Evolutionary conservation across 2,113 vertebrate genomes (phyloP).

Genomic region (Glareola pratincola): DNA sequence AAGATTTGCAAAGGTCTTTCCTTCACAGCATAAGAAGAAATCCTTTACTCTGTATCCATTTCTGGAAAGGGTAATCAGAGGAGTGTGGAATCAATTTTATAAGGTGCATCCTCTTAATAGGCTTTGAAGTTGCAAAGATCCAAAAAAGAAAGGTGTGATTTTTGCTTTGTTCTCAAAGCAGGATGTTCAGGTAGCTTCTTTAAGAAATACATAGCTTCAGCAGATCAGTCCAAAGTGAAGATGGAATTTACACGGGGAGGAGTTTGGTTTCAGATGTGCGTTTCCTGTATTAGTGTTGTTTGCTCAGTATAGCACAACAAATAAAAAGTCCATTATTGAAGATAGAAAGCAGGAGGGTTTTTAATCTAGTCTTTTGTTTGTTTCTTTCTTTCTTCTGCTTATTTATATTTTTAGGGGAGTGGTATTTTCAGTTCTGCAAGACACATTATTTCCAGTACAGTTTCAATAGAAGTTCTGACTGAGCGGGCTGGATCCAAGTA

Average conservation of each 20-base stretch:
- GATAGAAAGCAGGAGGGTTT: background rate
- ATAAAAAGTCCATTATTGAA: background rate
- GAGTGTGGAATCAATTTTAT: background rate
- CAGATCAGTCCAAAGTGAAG: background rate
- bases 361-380: background rate
- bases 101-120: background rate
- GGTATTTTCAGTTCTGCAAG: background rate
- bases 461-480: background rate
- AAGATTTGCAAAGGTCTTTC: slow-evolving; percentile 26
- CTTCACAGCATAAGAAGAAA: background rate
- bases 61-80: background rate
- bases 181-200: background rate
- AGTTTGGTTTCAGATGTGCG: background rate
- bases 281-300: background rate
- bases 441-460: background rate
- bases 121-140: background rate
- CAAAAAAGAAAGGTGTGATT: background rate
- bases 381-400: background rate
- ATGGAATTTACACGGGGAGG: background rate
- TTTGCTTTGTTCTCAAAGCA: background rate
- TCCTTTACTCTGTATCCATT: background rate
- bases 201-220: background rate
- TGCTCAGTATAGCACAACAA: background rate
- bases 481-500: background rate
- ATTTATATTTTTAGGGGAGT: background rate